These are phyloP conservation scores for Thamnophis sirtalis DNA, from an alignment of 2,113 vertebrate genomes.

Conservation along the genomic window DNA sequence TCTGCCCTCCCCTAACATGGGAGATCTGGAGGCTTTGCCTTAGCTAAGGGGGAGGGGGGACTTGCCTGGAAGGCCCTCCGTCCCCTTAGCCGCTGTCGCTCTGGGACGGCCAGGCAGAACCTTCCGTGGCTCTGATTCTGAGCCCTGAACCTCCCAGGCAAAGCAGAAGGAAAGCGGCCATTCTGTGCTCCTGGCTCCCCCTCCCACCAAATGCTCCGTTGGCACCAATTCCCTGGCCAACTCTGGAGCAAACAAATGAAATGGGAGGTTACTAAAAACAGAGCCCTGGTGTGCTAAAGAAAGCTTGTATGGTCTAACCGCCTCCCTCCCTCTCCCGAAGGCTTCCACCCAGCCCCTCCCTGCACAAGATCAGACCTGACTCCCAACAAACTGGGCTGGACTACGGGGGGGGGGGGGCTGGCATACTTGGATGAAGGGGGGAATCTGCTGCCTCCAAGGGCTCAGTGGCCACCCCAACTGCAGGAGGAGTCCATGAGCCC, in stretches of 20 bases:
- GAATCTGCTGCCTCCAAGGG: background rate
- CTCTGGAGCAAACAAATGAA: background rate
- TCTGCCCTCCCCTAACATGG: background rate
- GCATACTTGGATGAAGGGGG: background rate
- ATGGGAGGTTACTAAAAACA: background rate
- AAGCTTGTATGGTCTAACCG: fast-evolving
- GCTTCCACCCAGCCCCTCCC: background rate
- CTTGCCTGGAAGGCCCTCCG: background rate
- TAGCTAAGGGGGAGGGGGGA: background rate
- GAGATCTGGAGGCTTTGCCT: background rate
- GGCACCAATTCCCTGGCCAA: background rate
- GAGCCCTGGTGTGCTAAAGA: background rate
- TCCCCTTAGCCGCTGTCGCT: background rate
- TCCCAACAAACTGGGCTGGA: background rate
- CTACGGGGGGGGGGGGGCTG: background rate
- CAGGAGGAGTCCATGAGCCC: background rate
- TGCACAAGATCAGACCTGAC: too few species aligned
- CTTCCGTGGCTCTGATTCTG: background rate
- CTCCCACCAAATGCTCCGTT: background rate
- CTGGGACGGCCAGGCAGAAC: background rate
- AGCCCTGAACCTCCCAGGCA: background rate
- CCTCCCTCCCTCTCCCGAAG: background rate
- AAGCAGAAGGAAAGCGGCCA: too few species aligned
- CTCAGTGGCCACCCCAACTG: background rate
- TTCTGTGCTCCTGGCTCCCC: too few species aligned